Conservation (phyloP, 92 coral and sea anemone species). For the Parazoanthus swiftii region DNA sequence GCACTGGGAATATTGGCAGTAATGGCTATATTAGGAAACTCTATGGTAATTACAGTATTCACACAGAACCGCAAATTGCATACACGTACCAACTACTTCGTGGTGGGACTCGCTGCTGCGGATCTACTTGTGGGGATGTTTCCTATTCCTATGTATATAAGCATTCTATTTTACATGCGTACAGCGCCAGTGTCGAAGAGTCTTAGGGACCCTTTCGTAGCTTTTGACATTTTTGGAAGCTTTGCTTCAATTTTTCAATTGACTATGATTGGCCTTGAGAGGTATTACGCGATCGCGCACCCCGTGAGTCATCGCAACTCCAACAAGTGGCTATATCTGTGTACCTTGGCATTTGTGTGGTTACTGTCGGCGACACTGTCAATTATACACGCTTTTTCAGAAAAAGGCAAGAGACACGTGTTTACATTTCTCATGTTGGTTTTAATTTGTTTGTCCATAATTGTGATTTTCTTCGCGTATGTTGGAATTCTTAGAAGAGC, state of each 20-base stretch:
- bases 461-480: constrained; percentile 64
- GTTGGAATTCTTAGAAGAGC: constrained; percentile 68
- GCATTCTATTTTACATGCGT: constrained; percentile 42
- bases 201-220: constrained; percentile 42
- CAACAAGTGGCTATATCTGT: constrained; percentile 56
- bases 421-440: constrained; percentile 55
- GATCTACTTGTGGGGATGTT: constrained; percentile 68
- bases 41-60: constrained; percentile 65
- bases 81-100: constrained; percentile 70
- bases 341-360: constrained; percentile 56
- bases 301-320: constrained; percentile 79
- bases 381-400: constrained; percentile 52
- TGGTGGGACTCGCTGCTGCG: constrained; percentile 76
- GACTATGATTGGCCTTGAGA: constrained; percentile 65
- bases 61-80: constrained; percentile 62
- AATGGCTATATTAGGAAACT: constrained; percentile 74
- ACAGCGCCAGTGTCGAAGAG: constrained; percentile 10
- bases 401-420: constrained; percentile 45
- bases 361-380: constrained; percentile 58
- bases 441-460: constrained; percentile 48
- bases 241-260: constrained; percentile 75
- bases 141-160: constrained; percentile 68
- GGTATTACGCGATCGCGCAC: constrained; percentile 66
- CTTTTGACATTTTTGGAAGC: constrained; percentile 69
- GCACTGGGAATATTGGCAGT: constrained; percentile 66